These are phyloP conservation scores for Drosophila setifemur DNA, from an alignment of 1,140 invertebrate species.

Conservation along the genomic window DNA sequence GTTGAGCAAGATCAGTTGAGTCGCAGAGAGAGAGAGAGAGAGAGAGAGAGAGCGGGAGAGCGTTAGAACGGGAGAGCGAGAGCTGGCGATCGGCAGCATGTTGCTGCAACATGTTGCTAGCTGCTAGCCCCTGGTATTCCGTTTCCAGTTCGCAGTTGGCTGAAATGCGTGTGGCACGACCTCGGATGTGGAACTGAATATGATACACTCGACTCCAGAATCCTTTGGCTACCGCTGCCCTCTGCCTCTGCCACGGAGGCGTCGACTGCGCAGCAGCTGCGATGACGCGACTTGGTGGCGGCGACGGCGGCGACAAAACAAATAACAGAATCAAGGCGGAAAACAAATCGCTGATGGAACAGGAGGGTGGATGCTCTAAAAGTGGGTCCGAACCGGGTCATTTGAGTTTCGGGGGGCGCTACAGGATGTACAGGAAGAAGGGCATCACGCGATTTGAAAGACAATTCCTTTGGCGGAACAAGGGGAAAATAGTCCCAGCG, in stretches of 20 bases:
- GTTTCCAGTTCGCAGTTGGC: background rate
- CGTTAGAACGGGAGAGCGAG: too few relatives aligned
- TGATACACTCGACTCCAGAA: slow-evolving; percentile 59
- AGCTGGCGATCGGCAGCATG: background rate
- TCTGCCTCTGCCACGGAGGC: slow-evolving; percentile 5
- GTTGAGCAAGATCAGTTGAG: slow-evolving; percentile 48
- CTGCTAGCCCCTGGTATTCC: background rate
- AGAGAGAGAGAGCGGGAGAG: background rate
- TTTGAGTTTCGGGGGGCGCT: slow-evolving; percentile 32
- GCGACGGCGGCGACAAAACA: slow-evolving; percentile 70
- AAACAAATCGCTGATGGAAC: slow-evolving; percentile 36
- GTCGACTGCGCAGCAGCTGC: slow-evolving; percentile 17
- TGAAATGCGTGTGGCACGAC: slow-evolving; percentile 50
- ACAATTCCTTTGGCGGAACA: background rate
- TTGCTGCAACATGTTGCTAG: slow-evolving; percentile 37
- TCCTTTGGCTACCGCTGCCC: slow-evolving; percentile 59
- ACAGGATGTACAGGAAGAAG: background rate
- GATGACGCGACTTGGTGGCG: slow-evolving; percentile 32
- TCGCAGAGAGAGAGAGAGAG: background rate
- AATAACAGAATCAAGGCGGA: slow-evolving; percentile 64
- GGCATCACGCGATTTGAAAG: slow-evolving; percentile 1
- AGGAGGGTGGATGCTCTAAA: slow-evolving; percentile 11
- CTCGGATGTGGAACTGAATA: slow-evolving; percentile 71
- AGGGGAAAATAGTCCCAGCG: background rate
- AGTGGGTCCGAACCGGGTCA: slow-evolving; percentile 23